phyloP scores from a whole-genome alignment of 1,140 invertebrate species.

The Nebria ingens region DNA sequence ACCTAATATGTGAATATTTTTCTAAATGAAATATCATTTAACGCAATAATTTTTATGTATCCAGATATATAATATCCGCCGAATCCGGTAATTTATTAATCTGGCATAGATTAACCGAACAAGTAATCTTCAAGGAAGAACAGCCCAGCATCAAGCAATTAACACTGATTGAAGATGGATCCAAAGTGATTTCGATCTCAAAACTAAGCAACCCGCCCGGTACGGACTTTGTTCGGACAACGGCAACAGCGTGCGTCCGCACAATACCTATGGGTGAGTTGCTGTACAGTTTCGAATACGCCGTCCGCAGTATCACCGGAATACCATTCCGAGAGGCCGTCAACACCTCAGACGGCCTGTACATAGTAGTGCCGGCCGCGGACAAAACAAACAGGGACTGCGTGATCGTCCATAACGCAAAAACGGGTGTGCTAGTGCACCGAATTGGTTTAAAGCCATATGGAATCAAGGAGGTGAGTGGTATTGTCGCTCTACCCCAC shows the following conservation, averaged over 20 bases:
- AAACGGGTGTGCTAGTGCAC: conserved; percentile 67
- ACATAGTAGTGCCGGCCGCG: conserved; percentile 65
- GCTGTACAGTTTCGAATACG: conserved; percentile 71
- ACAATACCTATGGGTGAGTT: conserved; percentile 59
- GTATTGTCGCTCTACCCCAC: conserved; percentile 66
- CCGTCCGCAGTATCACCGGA: conserved; percentile 53
- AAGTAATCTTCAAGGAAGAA: conserved; percentile 74
- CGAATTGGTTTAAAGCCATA: conserved; percentile 58
- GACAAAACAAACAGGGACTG: conserved; percentile 78
- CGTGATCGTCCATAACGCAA: conserved; percentile 71
- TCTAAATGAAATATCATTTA: conserved; percentile 2
- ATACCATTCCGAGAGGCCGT: conserved; percentile 59
- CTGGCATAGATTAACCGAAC: conserved; percentile 78
- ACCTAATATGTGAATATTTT: too few species aligned
- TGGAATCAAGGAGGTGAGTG: conserved; percentile 54
- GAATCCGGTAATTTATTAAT: conserved; percentile 88
- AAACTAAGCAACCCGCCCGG: conserved; percentile 48
- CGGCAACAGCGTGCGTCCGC: conserved; percentile 53
- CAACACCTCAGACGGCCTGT: conserved; percentile 68
- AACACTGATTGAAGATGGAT: conserved; percentile 70
- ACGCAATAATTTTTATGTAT: conserved; percentile 14
- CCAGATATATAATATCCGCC: conserved; percentile 69
- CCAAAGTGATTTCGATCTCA: conserved; percentile 78
- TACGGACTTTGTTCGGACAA: conserved; percentile 46
- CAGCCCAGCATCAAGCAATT: conserved; percentile 81